Evolutionary conservation across 2,797 vertebrate species (phyloP), one percentile per base, ranked within the genome.

Genomic region (Sebastes glaucus): DNA sequence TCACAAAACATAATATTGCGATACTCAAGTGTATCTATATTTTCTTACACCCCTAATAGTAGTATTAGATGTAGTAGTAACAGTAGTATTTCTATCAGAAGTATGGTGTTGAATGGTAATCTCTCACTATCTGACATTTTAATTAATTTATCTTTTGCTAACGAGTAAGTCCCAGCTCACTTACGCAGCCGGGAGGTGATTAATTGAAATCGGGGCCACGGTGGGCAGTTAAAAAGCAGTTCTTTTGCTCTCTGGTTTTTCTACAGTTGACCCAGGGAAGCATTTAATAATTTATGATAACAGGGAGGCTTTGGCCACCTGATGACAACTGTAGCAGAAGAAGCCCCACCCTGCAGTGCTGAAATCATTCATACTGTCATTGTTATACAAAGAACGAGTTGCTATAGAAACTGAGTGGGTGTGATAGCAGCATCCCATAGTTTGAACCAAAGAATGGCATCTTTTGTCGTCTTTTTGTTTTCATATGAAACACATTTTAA

Each of bases 361-460:
- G 32, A 59, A 53, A 70, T 72, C 38, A 71, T 64, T 61, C 63
- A 69, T 62, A 33, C 76, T 67, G 67, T 83, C 52, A 13, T 52
- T 59, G 42, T 80, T 32, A 23, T 38, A 28, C 38, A 60, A 38
- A 22, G 53, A 22, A 74, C 1, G 11, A 27, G 87, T 91, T 88
- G 71, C 83, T 65, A 78, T 87, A 70, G 83, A 74, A 92, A 85
- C 75, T 57, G 81, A 76, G 42, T 2, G 23, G 30, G n/a, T 75
- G 5, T 61, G 35, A 16, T 62, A 28, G 69, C 74, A 60, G 20
- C n/a, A 28, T 76, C 25, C 53, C 4, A 18, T 61, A 42, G 38
- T 66, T 10, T 30, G 11, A 16, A 33, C 14, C 67, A 60, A 30
- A 33, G 2, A 71, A 35, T 66, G 20, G 27, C 35, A 63, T 46